These are phyloP conservation scores for Physocephala rufipes DNA, from an alignment of 2,888 invertebrate species.

Conservation along the genomic window DNA sequence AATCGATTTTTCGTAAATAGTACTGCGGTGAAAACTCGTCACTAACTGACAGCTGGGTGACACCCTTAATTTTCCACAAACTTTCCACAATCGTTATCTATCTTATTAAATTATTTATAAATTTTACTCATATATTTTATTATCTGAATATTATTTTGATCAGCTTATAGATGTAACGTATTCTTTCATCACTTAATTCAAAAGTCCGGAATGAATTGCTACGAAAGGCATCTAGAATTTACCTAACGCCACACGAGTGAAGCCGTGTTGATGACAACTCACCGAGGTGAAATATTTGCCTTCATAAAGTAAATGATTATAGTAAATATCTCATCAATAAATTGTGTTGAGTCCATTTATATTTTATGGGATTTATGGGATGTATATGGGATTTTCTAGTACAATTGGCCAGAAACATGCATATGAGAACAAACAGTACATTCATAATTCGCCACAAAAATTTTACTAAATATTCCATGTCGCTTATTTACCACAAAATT, in stretches of 20 bases:
- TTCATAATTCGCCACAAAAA: no score
- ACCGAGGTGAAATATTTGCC: no score
- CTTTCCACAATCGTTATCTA: constrained; percentile 3
- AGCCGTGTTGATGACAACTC: not conserved
- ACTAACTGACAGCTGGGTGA: constrained; percentile 27
- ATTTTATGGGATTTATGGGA: not conserved
- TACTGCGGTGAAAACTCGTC: constrained; percentile 14
- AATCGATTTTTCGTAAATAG: constrained; percentile 46
- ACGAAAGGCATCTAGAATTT: not conserved
- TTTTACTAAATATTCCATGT: no score
- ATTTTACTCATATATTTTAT: no score
- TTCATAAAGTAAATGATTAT: no score
- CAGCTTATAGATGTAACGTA: no score
- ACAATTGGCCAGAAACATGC: not conserved
- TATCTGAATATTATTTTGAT: no score
- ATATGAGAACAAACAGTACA: not conserved
- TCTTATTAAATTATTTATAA: no score
- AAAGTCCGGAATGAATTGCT: not conserved
- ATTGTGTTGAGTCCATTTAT: no score
- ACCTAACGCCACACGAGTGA: not conserved
- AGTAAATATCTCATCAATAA: no score
- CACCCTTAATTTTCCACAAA: constrained; percentile 24
- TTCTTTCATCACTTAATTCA: not conserved
- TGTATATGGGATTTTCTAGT: not conserved
- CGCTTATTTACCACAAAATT: no score